Evolutionary conservation across 2,797 vertebrate genomes (phyloP).

Genomic region (Alcedo quadribrachys): DNA sequence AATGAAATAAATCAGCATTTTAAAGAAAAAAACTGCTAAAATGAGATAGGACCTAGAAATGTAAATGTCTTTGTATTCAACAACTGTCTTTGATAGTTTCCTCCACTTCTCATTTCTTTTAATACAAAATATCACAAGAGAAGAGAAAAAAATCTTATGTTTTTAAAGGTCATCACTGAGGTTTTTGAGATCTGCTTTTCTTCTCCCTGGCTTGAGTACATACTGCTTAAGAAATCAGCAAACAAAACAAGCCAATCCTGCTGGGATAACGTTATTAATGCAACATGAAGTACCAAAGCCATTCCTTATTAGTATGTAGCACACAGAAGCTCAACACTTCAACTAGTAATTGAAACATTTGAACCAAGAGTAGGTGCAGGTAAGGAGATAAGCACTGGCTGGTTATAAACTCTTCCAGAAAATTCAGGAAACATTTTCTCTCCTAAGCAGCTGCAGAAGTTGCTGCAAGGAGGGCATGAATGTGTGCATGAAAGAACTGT

Average conservation of each 20-base stretch:
- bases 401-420: not conserved
- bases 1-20: not conserved
- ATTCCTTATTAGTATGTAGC: not conserved
- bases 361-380: not conserved
- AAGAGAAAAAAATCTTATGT: not conserved
- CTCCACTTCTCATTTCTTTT: not conserved
- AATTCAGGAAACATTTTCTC: not conserved
- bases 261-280: not conserved
- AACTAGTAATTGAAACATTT: not conserved
- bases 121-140: not conserved
- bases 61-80: not conserved
- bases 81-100: not conserved
- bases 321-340: not conserved
- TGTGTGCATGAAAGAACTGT: not conserved
- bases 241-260: not conserved
- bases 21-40: not conserved
- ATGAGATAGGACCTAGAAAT: not conserved
- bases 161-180: not conserved
- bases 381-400: not conserved
- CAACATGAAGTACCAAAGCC: fast-evolving
- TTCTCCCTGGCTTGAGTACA: not conserved
- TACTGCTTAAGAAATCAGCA: not conserved
- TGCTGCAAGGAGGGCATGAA: not conserved
- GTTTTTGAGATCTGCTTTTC: not conserved
- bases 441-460: not conserved